phyloP scores from a whole-genome alignment of 1,140 invertebrate genomes.

The Rhyacophila brunnea region DNA sequence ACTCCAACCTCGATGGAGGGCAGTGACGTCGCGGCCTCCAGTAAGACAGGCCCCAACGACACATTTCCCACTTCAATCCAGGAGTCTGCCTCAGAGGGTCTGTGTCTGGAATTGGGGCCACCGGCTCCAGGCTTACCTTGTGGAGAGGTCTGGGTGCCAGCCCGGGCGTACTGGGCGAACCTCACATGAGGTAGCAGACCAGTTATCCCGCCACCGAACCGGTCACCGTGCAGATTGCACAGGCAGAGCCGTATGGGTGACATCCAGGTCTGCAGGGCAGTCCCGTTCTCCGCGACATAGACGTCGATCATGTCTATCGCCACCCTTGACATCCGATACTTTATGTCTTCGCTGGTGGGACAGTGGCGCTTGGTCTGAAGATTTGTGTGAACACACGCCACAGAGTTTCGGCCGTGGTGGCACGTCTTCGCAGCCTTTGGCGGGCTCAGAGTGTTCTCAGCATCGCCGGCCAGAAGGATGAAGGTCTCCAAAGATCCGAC shows the following conservation, averaged over 20 bases:
- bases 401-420: constrained; percentile 80
- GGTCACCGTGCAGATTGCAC: constrained; percentile 91
- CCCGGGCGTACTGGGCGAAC: constrained; percentile 48
- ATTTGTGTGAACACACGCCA: constrained; percentile 73
- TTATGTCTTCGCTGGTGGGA: constrained; percentile 86
- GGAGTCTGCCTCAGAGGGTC: constrained; percentile 59
- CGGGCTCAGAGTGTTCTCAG: constrained; percentile 83
- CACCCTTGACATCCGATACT: constrained; percentile 90
- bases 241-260: constrained; percentile 84
- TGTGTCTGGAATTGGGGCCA: constrained; percentile 42
- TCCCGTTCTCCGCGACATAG: constrained; percentile 85
- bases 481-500: constrained; percentile 87
- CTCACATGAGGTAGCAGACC: constrained; percentile 74
- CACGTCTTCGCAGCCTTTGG: constrained; percentile 76
- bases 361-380: constrained; percentile 72
- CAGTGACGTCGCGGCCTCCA: constrained; percentile 88
- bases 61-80: constrained; percentile 95
- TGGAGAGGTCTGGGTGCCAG: constrained; percentile 47
- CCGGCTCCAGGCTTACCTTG: constrained; percentile 46
- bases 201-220: constrained; percentile 88
- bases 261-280: constrained; percentile 84
- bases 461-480: constrained; percentile 79
- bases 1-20: constrained; percentile 71
- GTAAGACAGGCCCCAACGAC: constrained; percentile 82
- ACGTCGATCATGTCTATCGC: constrained; percentile 90